Conservation (phyloP, 2,888 invertebrate genomes). For the Mechanitis messenoides region DNA sequence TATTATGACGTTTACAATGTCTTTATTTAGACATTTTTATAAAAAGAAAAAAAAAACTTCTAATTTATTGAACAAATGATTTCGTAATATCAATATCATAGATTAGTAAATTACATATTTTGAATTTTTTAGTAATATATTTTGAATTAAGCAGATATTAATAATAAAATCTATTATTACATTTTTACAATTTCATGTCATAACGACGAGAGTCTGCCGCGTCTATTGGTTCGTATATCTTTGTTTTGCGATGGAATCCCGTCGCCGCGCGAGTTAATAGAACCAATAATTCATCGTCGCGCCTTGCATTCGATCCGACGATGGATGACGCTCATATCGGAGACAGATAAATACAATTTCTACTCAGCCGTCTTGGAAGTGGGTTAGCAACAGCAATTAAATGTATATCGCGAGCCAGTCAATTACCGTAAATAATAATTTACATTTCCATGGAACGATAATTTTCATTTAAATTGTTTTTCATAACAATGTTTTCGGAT, state of each 20-base stretch:
- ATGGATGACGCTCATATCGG: conserved; percentile 52
- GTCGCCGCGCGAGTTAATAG: conserved; percentile 72
- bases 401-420: background rate
- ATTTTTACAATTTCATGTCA: too few species aligned
- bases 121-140: too few species aligned
- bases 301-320: conserved; percentile 59
- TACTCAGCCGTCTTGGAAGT: conserved; percentile 11
- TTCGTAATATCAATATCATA: too few species aligned
- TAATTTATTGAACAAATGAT: too few species aligned
- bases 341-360: conserved; percentile 27
- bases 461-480: conserved; percentile 8
- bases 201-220: background rate
- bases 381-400: conserved; percentile 4
- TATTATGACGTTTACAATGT: too few species aligned
- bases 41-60: too few species aligned
- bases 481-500: background rate
- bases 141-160: too few species aligned
- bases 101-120: too few species aligned
- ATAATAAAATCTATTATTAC: too few species aligned
- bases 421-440: background rate
- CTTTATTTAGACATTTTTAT: too few species aligned
- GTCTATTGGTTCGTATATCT: conserved; percentile 19
- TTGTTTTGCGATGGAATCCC: conserved; percentile 48
- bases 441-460: conserved; percentile 6
- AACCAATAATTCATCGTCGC: conserved; percentile 71